Conservation (phyloP, 2,113 vertebrate genomes). For the Gymnarchus niloticus region DNA sequence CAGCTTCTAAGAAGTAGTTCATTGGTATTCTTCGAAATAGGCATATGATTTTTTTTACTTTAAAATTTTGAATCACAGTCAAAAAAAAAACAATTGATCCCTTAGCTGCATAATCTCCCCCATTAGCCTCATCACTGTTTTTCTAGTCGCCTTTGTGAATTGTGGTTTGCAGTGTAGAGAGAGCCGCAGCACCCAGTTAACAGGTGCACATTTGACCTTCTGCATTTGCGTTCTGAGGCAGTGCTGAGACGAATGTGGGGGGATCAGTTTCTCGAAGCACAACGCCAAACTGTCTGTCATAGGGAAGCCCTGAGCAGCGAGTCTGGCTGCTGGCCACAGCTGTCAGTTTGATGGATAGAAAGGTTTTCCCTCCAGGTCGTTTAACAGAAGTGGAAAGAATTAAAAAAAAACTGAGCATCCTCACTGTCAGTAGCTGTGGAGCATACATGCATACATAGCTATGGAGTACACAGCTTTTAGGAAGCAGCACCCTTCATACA, state of each 20-base stretch:
- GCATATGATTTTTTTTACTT: neutral
- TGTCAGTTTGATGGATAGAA: neutral
- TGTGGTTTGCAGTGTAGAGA: neutral
- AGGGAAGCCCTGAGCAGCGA: too few relatives aligned
- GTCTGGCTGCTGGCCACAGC: slow-evolving; percentile 2
- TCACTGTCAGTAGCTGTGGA: neutral
- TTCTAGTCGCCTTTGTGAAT: neutral
- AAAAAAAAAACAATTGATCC: neutral
- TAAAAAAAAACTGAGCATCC: neutral
- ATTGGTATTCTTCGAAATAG: neutral
- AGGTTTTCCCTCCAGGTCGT: neutral
- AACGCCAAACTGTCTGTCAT: slow-evolving; percentile 3
- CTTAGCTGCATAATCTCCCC: neutral
- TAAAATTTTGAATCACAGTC: neutral
- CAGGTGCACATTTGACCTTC: neutral
- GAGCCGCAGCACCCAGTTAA: neutral
- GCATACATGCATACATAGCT: neutral
- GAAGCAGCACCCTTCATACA: neutral
- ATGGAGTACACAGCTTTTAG: neutral
- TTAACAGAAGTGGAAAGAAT: neutral
- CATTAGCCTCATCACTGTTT: neutral
- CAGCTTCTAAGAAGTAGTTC: too few relatives aligned
- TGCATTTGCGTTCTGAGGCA: neutral
- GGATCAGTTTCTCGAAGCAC: neutral
- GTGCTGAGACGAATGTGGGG: neutral